A percentile compares a stretch with the other conserved stretches of the same genome.
Evolutionary conservation across 2,888 invertebrate genomes (phyloP).

Genomic region (Esperia sulphurella): DNA sequence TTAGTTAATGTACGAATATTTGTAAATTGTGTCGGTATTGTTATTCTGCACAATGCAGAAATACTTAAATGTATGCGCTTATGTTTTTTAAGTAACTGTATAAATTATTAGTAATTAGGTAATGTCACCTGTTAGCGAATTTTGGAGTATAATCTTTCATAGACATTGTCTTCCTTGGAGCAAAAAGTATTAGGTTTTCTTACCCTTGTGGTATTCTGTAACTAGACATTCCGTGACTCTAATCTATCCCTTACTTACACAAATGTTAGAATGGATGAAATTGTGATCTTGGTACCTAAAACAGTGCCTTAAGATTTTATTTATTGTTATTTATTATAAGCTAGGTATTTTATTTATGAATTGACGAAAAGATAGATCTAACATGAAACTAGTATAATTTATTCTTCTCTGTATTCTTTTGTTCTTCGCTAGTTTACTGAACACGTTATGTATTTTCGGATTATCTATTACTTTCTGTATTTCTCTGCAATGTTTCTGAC

Average conservation of each 20-base stretch:
- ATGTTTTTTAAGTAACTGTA: conserved; percentile 70
- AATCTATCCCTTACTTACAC: conserved; percentile 38
- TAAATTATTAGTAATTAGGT: conserved; percentile 27
- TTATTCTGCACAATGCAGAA: conserved; percentile 80
- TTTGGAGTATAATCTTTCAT: conserved; percentile 39
- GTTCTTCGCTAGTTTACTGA: background rate
- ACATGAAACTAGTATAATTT: conserved; percentile 37
- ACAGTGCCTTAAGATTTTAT: conserved; percentile 76
- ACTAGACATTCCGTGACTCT: conserved; percentile 70
- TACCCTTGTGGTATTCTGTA: conserved; percentile 25
- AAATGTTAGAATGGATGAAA: conserved; percentile 51
- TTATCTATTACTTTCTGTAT: background rate
- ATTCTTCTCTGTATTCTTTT: background rate
- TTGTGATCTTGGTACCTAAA: conserved; percentile 76
- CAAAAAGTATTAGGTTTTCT: conserved; percentile 31
- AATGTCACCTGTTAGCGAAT: conserved; percentile 51
- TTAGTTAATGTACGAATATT: conserved; percentile 61
- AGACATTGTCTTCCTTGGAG: conserved; percentile 43
- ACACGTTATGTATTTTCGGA: background rate
- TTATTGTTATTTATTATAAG: conserved; percentile 71
- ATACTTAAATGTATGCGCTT: conserved; percentile 79
- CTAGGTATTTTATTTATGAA: conserved; percentile 68
- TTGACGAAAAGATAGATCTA: conserved; percentile 61
- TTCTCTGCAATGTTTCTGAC: conserved; percentile 1
- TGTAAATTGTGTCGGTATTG: conserved; percentile 79